Evolutionary conservation across 2,888 invertebrate genomes (phyloP), one percentile per base, ranked within the genome.

Genomic region (Boloria selene): DNA sequence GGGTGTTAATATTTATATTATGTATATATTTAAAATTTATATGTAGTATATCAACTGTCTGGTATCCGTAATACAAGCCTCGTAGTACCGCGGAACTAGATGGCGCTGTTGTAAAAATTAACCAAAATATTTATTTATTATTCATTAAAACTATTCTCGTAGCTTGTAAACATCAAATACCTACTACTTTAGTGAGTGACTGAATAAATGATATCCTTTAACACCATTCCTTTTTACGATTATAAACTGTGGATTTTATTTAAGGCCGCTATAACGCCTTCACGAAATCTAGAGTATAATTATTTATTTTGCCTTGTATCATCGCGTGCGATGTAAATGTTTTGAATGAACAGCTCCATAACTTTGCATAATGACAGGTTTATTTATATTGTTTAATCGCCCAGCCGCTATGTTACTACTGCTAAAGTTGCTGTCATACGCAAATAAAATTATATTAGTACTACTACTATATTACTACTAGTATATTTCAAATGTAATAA

Each of bases 351-450:
- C 73, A 67, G 64, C 72, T 67, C 71, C 71, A 77, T 79, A 79
- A 82, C 81, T 82, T 79, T 75, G 75, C 73, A 80, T 82, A 83
- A 83, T 82, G 81, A 82, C 80, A 80, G 80, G 77, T 78, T 78
- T 78, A 81, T 81, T 82, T 81, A 80, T 82, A 80, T 80, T 80
- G 79, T 82, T 81, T 80, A 80, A 82, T 75, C 78, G 75, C 66
- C 68, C 70, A 75, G 77, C 76, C 56, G 67, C 65, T 64, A 65
- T 42, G 55, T 63, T 64, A 45, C 68, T 67, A 68, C 71, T 72
- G 67, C 47, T 64, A 62, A 70, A 58, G 68, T 61, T 56, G 44
- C 44, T 17, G 13, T 49, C 52, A 26, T 14, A 52, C 31, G 10
- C 31, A 2, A 10, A 38, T 38, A 38, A 38, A 0, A 38, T 0